phyloP scores from a whole-genome alignment of 1,140 invertebrate genomes.

The Trachelipus rathkii region DNA sequence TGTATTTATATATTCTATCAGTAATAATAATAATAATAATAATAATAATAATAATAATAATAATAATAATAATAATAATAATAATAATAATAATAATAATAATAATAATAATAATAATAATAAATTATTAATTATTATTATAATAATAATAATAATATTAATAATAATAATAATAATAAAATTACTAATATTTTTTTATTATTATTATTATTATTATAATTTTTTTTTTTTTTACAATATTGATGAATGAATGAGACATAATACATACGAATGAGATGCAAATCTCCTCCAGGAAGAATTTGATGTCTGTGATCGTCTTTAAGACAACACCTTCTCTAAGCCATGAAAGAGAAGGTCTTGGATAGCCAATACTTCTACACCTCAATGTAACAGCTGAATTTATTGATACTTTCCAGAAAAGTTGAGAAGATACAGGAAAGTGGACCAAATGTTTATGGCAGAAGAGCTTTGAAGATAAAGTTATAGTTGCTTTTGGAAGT shows the following conservation, averaged over 20 bases:
- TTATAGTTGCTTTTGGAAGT: not conserved
- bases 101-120: too few relatives aligned
- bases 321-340: not conserved
- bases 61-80: too few relatives aligned
- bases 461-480: not conserved
- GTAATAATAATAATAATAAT: too few relatives aligned
- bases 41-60: too few relatives aligned
- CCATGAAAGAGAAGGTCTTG: conserved; percentile 7
- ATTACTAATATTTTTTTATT: too few relatives aligned
- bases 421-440: not conserved
- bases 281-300: conserved; percentile 23
- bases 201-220: too few relatives aligned
- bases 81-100: too few relatives aligned
- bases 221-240: too few relatives aligned
- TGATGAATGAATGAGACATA: not conserved
- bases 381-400: conserved; percentile 12
- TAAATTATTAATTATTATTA: too few relatives aligned
- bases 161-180: too few relatives aligned
- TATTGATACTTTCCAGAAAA: conserved; percentile 18
- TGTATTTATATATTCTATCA: too few relatives aligned
- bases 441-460: not conserved
- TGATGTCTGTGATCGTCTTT: conserved; percentile 5
- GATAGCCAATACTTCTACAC: conserved; percentile 18
- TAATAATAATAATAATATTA: too few relatives aligned
- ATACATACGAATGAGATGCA: conserved; percentile 22